phyloP scores from a whole-genome alignment of 2,888 invertebrate genomes.

The Stictocephala bisonia region DNA sequence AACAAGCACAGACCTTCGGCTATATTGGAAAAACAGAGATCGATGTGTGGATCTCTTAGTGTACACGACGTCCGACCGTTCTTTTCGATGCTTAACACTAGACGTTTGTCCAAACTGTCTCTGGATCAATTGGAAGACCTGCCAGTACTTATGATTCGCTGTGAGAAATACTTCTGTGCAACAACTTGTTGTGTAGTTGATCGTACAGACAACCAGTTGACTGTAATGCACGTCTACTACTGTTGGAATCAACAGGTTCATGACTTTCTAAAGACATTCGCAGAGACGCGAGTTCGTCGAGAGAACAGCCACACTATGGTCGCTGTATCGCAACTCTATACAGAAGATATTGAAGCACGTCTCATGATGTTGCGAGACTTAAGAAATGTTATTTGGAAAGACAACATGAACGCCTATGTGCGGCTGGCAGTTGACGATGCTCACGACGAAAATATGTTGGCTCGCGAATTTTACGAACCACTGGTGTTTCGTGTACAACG shows the following conservation, averaged over 20 bases:
- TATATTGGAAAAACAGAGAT: neutral
- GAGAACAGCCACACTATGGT: neutral
- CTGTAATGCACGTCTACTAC: neutral
- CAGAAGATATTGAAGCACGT: neutral
- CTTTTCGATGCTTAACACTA: no score
- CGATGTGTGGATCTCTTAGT: neutral
- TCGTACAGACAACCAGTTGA: neutral
- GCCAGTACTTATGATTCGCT: neutral
- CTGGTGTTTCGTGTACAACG: neutral
- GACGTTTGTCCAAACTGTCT: neutral
- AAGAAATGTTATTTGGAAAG: neutral
- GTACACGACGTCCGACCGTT: neutral
- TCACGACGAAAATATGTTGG: no score
- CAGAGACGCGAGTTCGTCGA: no score
- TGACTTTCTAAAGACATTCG: no score
- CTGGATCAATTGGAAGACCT: neutral
- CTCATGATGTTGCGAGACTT: no score
- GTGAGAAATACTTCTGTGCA: neutral
- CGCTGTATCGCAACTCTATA: neutral
- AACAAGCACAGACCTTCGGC: neutral
- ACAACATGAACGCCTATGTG: neutral
- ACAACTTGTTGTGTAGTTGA: neutral
- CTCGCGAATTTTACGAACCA: neutral
- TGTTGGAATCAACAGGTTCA: neutral
- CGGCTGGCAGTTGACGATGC: neutral